Evolutionary conservation across 2,797 vertebrate genomes (phyloP).

Genomic region (Fratercula arctica): DNA sequence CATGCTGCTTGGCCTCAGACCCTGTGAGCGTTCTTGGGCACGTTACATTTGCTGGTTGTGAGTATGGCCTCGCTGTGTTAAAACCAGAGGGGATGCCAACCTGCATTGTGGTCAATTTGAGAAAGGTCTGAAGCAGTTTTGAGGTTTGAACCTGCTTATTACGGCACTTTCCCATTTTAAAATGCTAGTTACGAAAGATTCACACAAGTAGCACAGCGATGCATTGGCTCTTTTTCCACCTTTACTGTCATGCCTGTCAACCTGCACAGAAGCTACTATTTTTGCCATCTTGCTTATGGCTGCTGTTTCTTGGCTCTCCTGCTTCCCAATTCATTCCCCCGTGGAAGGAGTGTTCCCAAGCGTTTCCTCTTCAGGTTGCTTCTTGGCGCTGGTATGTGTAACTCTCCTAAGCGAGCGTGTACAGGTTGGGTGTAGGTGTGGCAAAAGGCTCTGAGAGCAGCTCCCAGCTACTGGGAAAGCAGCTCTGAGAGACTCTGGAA

Average conservation of each 20-base stretch:
- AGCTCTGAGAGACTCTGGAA: slow-evolving; percentile 9
- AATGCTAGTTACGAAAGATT: not conserved
- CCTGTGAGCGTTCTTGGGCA: not conserved
- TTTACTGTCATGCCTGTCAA: not conserved
- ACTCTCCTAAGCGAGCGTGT: not conserved
- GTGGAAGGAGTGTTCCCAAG: not conserved
- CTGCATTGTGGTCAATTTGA: not conserved
- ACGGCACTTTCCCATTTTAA: not conserved
- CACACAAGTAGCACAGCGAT: too few species aligned
- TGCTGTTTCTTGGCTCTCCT: not conserved
- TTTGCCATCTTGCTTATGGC: not conserved
- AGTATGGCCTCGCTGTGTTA: not conserved
- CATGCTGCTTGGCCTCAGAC: not conserved
- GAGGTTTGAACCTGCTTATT: not conserved
- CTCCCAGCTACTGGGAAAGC: not conserved
- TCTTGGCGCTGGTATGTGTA: not conserved
- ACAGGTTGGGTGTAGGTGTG: slow-evolving; percentile 35
- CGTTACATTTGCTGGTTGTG: not conserved
- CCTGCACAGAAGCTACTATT: not conserved
- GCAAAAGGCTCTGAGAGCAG: not conserved
- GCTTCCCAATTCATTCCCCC: not conserved
- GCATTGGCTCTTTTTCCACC: not conserved
- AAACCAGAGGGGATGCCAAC: not conserved
- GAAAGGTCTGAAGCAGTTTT: not conserved
- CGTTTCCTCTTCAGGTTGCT: not conserved